phyloP scores from a whole-genome alignment of 2,113 vertebrate species.

The Sander lucioperca region DNA sequence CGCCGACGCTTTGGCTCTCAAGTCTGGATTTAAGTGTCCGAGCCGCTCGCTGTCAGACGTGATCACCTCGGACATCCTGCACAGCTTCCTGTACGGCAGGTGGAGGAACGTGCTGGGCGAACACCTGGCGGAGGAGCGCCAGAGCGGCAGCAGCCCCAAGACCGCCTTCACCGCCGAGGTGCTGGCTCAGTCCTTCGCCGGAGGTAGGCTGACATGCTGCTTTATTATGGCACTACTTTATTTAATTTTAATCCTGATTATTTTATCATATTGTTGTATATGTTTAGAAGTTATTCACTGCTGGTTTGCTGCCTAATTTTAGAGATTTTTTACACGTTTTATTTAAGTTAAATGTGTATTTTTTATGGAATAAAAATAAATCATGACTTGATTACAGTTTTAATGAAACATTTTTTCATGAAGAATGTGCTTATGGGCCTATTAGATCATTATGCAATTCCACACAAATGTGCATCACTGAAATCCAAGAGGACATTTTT shows the following conservation, averaged over 20 bases:
- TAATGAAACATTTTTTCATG: neutral
- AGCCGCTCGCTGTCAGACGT: slow-evolving; percentile 92
- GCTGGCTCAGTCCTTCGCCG: slow-evolving; percentile 95
- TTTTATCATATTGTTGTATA: neutral
- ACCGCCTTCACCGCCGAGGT: slow-evolving; percentile 98
- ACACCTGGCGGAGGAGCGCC: slow-evolving; percentile 92
- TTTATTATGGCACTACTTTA: neutral
- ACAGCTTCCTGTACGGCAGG: slow-evolving; percentile 97
- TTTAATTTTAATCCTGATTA: neutral
- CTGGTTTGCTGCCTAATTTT: neutral
- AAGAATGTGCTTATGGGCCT: neutral
- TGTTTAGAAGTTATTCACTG: neutral
- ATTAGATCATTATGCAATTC: too few species aligned
- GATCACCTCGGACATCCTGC: slow-evolving; percentile 97
- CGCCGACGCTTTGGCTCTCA: slow-evolving; percentile 91
- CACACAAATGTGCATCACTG: neutral
- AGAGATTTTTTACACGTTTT: neutral
- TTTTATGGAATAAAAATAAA: neutral
- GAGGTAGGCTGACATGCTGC: slow-evolving; percentile 84
- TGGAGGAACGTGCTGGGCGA: slow-evolving; percentile 97
- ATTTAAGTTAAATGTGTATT: neutral
- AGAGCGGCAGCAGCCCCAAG: slow-evolving; percentile 84
- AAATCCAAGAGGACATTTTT: neutral
- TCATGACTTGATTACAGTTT: neutral
- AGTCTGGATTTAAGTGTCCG: slow-evolving; percentile 90